These are phyloP conservation scores for Emydura subglobosa DNA, from an alignment of 2,113 vertebrate species.

Conservation along the genomic window DNA sequence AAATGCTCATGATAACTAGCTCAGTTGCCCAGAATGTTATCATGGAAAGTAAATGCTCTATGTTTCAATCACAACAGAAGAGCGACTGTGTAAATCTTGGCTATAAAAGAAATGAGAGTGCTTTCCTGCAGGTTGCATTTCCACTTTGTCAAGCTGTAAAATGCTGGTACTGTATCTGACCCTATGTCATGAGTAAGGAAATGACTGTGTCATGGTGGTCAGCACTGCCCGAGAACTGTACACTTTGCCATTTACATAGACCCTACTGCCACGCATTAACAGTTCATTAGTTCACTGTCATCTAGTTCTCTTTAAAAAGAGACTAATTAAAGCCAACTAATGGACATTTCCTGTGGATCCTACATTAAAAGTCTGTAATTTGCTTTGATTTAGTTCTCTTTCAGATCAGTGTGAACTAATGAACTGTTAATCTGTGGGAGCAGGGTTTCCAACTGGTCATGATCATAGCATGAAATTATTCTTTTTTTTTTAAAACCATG, in stretches of 20 bases:
- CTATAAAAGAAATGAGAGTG: not conserved
- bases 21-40: fast-evolving
- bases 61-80: not conserved
- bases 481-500: not conserved
- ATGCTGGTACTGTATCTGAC: not conserved
- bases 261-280: not conserved
- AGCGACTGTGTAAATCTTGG: not conserved
- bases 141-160: not conserved
- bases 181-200: not conserved
- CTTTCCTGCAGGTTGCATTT: not conserved
- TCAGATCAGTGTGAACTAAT: not conserved
- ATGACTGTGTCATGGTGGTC: not conserved
- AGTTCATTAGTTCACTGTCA: not conserved
- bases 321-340: not conserved
- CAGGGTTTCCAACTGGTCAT: not conserved
- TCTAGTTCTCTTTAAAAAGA: not conserved
- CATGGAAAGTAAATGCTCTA: not conserved
- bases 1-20: not conserved
- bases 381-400: not conserved
- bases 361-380: not conserved
- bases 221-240: not conserved
- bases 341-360: not conserved
- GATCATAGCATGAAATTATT: not conserved
- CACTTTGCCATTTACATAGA: not conserved
- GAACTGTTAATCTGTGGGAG: not conserved